phyloP scores from a whole-genome alignment of 2,797 vertebrate species.

The Myioborus miniatus region DNA sequence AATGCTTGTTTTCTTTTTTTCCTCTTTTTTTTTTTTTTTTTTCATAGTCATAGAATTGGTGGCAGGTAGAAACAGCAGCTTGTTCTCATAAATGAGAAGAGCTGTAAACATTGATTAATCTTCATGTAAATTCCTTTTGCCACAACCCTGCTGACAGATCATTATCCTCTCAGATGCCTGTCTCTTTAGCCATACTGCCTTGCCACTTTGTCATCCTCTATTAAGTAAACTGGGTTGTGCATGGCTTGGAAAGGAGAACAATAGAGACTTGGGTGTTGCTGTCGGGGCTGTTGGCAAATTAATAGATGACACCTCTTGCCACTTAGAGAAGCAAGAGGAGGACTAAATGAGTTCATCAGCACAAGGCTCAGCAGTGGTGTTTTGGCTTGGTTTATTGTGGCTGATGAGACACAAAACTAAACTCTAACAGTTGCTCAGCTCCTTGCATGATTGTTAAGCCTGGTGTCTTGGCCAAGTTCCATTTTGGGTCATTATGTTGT shows the following conservation, averaged over 20 bases:
- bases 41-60: conserved; percentile 44
- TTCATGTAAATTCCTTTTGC: conserved; percentile 70
- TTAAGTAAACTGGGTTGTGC: conserved; percentile 17
- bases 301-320: conserved; percentile 68
- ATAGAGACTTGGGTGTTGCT: conserved; percentile 31
- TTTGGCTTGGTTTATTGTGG: background rate
- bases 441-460: conserved; percentile 42
- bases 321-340: conserved; percentile 30
- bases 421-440: conserved; percentile 39
- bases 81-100: conserved; percentile 70
- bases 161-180: conserved; percentile 54
- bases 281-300: background rate
- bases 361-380: background rate
- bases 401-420: conserved; percentile 39
- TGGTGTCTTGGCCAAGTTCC: conserved; percentile 37
- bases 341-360: conserved; percentile 11
- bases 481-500: conserved; percentile 59
- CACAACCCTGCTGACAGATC: conserved; percentile 65
- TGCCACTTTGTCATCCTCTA: background rate
- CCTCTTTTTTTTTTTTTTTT: background rate
- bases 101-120: conserved; percentile 76
- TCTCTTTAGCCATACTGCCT: conserved; percentile 55
- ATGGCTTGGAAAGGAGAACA: conserved; percentile 37
- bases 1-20: background rate
- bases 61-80: background rate